Evolutionary conservation across 2,113 vertebrate species (phyloP).

Genomic region (Trichomycterus rosablanca): DNA sequence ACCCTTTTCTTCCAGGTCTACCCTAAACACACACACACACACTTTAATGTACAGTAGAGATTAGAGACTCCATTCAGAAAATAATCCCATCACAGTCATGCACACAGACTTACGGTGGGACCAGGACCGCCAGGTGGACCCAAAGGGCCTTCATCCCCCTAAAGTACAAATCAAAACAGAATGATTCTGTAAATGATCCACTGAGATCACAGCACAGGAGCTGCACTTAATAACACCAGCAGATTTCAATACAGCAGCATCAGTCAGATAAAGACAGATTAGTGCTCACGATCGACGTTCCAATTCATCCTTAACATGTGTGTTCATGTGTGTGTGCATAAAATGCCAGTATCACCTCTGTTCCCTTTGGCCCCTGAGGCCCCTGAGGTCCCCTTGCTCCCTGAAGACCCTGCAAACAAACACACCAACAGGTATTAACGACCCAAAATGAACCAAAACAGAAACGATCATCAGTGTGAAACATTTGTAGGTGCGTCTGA

Average conservation of each 20-base stretch:
- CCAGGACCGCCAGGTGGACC: conserved; percentile 80
- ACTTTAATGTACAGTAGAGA: conserved; percentile 17
- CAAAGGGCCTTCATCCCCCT: conserved; percentile 89
- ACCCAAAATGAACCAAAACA: not conserved
- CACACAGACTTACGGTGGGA: conserved; percentile 73
- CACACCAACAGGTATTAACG: no score
- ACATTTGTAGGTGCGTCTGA: no score
- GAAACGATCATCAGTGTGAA: not conserved
- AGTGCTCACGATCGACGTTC: no score
- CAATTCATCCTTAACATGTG: no score
- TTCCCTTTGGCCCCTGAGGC: conserved; percentile 82
- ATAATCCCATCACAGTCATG: conserved; percentile 18
- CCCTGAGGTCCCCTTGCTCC: conserved; percentile 82
- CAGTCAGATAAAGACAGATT: no score
- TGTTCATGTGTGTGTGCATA: no score
- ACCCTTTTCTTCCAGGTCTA: conserved; percentile 82
- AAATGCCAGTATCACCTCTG: conserved; percentile 81
- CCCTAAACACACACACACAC: conserved; percentile 66
- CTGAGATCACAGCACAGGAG: no score
- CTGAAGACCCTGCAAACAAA: conserved; percentile 75
- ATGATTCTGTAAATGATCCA: conserved; percentile 10
- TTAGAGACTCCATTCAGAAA: conserved; percentile 5
- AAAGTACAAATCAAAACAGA: conserved; percentile 37
- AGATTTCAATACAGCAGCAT: no score
- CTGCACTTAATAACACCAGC: no score